Evolutionary conservation across 2,113 vertebrate species (phyloP), one percentile per base, ranked within the genome.

Genomic region (Suncus etruscus): DNA sequence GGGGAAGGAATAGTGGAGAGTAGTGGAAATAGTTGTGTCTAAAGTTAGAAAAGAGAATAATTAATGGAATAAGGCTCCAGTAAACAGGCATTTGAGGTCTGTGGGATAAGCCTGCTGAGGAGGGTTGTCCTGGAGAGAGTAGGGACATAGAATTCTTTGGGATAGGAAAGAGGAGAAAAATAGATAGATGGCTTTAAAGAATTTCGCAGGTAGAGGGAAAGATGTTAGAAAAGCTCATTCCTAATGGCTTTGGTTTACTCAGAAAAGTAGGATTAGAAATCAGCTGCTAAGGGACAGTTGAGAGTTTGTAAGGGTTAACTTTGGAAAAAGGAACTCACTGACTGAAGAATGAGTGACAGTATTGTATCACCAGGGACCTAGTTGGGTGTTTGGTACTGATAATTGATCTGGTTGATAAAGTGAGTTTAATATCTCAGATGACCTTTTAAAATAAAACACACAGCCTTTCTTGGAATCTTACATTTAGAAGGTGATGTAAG

Each of bases 361-460:
- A 2, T 1, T 47, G 16, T 3, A 11, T 84, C 69, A 24, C 1
- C 68, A 61, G 75, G 32, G 82, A 11, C 68, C 70, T 65, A 2
- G 5, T 11, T 39, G 39, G 65, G 9, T n/a, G 65, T 45, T 92
- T 14, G 78, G 25, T 11, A 16, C 29, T 24, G 11, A 1, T 79
- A 63, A 61, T 66, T 18, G 20, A 5, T 16, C 66, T 92, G 22
- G 18, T 45, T 75, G 70, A 48, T 66, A 29, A 22, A 39, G 27
- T 48, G 83, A 11, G 54, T 20, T 74, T 45, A 72, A 5, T 58
- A 84, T 11, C 11, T 10, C 54, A 27, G 54, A 15, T 79, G 45
- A 75, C 22, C 70, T 92, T 93, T 89, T 75, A 65, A 92, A 83
- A 68, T 45, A 85, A 75, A 87, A 79, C 29, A 24, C 51, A 18